Base-by-base conservation (phyloP, 2,113 vertebrate genomes). In the Galeopterus variegatus region DNA sequence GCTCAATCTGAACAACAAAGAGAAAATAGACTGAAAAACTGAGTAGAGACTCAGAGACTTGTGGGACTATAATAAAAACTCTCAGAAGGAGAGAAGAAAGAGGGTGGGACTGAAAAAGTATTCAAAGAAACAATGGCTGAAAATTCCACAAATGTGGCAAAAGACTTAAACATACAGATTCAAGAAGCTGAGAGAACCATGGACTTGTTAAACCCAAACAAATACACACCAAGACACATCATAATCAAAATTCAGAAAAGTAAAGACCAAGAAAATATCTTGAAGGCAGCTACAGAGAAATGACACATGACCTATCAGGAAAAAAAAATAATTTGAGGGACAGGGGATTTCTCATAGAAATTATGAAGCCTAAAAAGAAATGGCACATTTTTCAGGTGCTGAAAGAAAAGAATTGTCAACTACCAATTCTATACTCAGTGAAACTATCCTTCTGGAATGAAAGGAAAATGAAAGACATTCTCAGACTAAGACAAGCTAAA, bases 401-500 rank as follows among this genome's bases (percentile, higher is more conserved):
- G 33, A 94, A 96, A 93, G 72, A 64, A 94, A 95, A 95, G 36
- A 58, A 72, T 76, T 79, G 19, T 58, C 36, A 80, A 33, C 33
- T 13, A 80, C 7, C 72, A 67, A 89, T 88, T 96, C 10, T 79
- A 17, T 81, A 56, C 82, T 88, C 14, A 50, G 50, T 69, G 41
- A 77, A 94, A 48, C 36, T 83, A 28, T 73, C 31, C 31, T 95
- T 92, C 45, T 87, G 69, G 28, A 65, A 70, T 80, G 80, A 94
- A 96, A 76, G 23, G 69, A 41, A 93, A 96, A 88, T 95, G n/a
- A 80, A 88, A 73, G 80, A 90, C 60, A 93, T 93, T 93, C 15
- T 67, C 28, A 88, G 86, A 76, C n/a, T 58, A 88, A 77, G 67
- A 70, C 75, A 91, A 90, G 88, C 10, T 1, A 33, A 94, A 95